phyloP scores from a whole-genome alignment of 1,140 invertebrate genomes.

The Gyrodactylus bullatarudis region DNA sequence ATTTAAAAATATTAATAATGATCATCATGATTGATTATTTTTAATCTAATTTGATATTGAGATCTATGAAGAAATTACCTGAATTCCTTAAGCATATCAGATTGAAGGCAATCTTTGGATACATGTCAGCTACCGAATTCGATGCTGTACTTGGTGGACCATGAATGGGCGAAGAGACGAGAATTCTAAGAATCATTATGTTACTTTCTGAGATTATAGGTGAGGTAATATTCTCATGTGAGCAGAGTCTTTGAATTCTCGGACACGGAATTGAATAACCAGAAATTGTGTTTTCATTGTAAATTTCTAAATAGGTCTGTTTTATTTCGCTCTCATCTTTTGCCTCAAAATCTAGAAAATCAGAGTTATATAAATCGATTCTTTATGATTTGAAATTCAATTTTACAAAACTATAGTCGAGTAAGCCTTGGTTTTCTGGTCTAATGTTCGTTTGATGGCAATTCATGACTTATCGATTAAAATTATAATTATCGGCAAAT shows the following conservation, averaged over 20 bases:
- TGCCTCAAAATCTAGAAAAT: too few relatives aligned
- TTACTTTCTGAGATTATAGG: background rate
- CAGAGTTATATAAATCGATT: too few relatives aligned
- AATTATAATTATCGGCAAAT: too few relatives aligned
- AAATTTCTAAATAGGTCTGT: background rate
- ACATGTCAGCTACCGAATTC: background rate
- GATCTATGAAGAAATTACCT: background rate
- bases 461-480: too few relatives aligned
- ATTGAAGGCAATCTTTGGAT: background rate
- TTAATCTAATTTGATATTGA: too few relatives aligned
- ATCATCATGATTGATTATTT: too few relatives aligned
- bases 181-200: background rate
- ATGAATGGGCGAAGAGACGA: background rate
- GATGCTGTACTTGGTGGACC: background rate
- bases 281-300: background rate
- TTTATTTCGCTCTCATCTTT: background rate
- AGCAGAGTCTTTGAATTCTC: background rate
- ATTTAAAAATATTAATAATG: too few relatives aligned
- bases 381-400: too few relatives aligned
- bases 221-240: background rate
- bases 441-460: too few relatives aligned
- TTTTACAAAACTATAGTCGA: too few relatives aligned
- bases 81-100: background rate
- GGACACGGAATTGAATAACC: background rate
- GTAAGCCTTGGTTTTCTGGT: too few relatives aligned